These are phyloP conservation scores for Brachirus orientalis DNA, from an alignment of 2,113 vertebrate species.

Conservation along the genomic window DNA sequence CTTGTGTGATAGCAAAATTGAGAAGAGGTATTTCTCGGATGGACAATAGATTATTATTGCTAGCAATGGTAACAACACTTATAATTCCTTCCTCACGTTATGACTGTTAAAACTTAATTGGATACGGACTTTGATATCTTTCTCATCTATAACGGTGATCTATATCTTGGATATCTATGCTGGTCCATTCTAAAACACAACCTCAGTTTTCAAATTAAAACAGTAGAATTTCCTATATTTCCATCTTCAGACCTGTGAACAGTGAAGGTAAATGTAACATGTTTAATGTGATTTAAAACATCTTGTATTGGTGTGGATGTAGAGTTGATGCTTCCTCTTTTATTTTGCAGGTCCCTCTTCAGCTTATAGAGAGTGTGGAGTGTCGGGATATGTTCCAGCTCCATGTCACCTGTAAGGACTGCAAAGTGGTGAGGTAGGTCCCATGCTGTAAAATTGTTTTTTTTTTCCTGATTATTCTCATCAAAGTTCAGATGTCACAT, in stretches of 20 bases:
- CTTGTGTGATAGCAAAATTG: too few species aligned
- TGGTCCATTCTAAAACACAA: not conserved
- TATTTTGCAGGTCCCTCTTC: conserved; percentile 89
- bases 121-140: not conserved
- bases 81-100: not conserved
- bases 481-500: too few species aligned
- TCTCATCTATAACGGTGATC: too few species aligned
- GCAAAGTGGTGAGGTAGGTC: conserved; percentile 94
- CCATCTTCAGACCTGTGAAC: too few species aligned
- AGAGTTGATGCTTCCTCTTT: not conserved
- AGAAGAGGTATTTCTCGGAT: too few species aligned
- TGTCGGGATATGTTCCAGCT: conserved; percentile 97
- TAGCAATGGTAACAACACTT: not conserved
- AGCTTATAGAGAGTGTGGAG: conserved; percentile 94
- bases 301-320: not conserved
- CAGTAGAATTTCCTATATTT: not conserved
- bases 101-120: not conserved
- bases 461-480: too few species aligned
- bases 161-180: not conserved
- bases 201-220: not conserved
- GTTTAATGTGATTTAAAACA: too few species aligned
- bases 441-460: not conserved
- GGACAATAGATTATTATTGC: too few species aligned
- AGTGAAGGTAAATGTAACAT: too few species aligned
- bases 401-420: conserved; percentile 97